Percentiles rank a stretch among this genome's conserved stretches.
Conservation (phyloP, 2,888 invertebrate species). For the Lithophane semibrunnea region DNA sequence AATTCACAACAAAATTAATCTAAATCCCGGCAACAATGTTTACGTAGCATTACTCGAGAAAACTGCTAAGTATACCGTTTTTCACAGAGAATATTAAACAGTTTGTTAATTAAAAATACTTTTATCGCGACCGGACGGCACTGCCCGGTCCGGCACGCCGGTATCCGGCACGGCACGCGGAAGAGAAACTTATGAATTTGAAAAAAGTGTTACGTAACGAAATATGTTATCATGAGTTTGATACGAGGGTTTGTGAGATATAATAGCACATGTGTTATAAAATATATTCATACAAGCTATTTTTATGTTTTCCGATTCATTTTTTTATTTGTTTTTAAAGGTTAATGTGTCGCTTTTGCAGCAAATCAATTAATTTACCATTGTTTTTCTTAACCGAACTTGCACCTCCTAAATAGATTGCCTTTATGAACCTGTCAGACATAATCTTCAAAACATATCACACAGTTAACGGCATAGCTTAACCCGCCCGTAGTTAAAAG, state of each 20-base stretch:
- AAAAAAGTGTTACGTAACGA: conserved; percentile 32
- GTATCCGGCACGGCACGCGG: conserved; percentile 30
- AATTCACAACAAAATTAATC: conserved; percentile 57
- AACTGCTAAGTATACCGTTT: conserved; percentile 41
- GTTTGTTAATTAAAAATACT: conserved; percentile 71
- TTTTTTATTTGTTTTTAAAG: neutral
- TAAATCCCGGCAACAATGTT: conserved; percentile 50
- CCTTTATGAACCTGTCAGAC: neutral
- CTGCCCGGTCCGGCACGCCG: conserved; percentile 33
- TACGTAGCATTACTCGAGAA: conserved; percentile 42
- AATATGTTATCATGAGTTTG: conserved; percentile 26
- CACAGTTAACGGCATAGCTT: neutral
- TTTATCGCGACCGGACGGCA: conserved; percentile 44
- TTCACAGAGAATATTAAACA: conserved; percentile 70
- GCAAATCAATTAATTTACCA: too few species aligned
- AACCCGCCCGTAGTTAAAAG: neutral
- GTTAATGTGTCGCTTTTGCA: too few species aligned
- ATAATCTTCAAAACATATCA: neutral
- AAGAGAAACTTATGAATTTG: conserved; percentile 32
- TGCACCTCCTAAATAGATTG: too few species aligned
- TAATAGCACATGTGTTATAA: neutral
- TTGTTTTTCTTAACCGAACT: too few species aligned
- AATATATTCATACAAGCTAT: neutral
- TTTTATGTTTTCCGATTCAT: neutral
- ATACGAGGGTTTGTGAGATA: neutral